Evolutionary conservation across 2,888 invertebrate species (phyloP), one percentile per base, ranked within the genome.

Genomic region (Pelosia muscerda): DNA sequence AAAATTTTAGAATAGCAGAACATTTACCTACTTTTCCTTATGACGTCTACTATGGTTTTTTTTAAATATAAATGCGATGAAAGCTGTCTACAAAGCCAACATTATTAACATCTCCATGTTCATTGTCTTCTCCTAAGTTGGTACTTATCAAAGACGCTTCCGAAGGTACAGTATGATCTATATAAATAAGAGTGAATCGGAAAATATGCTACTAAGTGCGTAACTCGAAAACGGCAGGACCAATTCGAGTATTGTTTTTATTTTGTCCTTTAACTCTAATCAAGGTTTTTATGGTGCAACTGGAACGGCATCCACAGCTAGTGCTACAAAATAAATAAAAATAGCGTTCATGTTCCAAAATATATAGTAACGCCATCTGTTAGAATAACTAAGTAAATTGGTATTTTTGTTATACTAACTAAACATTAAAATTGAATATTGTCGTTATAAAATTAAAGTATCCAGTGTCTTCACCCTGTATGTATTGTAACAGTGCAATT

Each of bases 401-500:
- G n/a, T 19, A 28, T 28, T 57, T 28, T n/a, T n/a, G 10, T 55
- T 25, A 25, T 15, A 26, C 0, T 15, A 55, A 10, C 6, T n/a
- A 34, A 31, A 9, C 22, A 22, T 13, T 5, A 11, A 0, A n/a
- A 22, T 58, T 34, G 11, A 25, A 23, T 55, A 25, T 26, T 25
- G 19, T 15, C 15, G 25, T 15, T 55, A 15, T 2, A 26, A 55
- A 4, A 55, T 0, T 19, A 55, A 59, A 8, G 8, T 38, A 23
- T 38, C 38, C 38, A 54, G 13, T 31, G n/a, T 61, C 54, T 79
- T 71, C 92, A 88, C n/a, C 86, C 90, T 91, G 81, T 92, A 84
- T 11, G 63, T 64, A 69, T 23, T 61, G 72, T 65, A 34, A 76
- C 73, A 77, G 79, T 78, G 74, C 82, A 84, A 86, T 87, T 83